Evolutionary conservation across 2,797 vertebrate species (phyloP).

Genomic region (Tolypeutes matacus): DNA sequence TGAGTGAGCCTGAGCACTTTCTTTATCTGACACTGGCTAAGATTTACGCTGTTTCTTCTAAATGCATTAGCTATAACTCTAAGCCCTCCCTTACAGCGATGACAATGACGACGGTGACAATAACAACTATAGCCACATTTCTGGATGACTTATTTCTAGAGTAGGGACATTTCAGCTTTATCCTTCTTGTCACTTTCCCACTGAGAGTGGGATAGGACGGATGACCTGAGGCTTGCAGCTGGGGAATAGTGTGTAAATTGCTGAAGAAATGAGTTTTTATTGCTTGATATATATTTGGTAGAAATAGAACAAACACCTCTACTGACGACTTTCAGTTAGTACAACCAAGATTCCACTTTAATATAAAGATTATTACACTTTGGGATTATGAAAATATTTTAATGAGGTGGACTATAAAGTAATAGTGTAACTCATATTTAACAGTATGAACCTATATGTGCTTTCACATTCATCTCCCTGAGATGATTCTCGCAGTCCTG

Average conservation of each 20-base stretch:
- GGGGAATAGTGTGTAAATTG: conserved; percentile 58
- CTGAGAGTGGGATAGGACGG: not conserved
- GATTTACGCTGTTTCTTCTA: conserved; percentile 62
- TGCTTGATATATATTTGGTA: conserved; percentile 33
- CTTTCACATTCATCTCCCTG: not conserved
- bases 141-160: not conserved
- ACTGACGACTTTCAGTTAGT: not conserved
- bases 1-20: conserved; percentile 58
- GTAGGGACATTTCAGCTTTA: not conserved
- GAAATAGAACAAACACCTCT: not conserved
- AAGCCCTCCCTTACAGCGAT: not conserved
- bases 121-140: not conserved
- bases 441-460: not conserved
- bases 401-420: not conserved
- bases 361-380: conserved; percentile 38
- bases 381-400: conserved; percentile 36
- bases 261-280: conserved; percentile 68
- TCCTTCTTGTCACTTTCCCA: not conserved
- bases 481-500: not conserved
- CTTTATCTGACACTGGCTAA: not conserved
- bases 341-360: not conserved
- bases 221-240: not conserved
- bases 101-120: not conserved
- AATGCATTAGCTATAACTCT: conserved; percentile 3
- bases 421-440: not conserved